Evolutionary conservation across 1,140 invertebrate species (phyloP).

Genomic region (Neodiprion fabricii): DNA sequence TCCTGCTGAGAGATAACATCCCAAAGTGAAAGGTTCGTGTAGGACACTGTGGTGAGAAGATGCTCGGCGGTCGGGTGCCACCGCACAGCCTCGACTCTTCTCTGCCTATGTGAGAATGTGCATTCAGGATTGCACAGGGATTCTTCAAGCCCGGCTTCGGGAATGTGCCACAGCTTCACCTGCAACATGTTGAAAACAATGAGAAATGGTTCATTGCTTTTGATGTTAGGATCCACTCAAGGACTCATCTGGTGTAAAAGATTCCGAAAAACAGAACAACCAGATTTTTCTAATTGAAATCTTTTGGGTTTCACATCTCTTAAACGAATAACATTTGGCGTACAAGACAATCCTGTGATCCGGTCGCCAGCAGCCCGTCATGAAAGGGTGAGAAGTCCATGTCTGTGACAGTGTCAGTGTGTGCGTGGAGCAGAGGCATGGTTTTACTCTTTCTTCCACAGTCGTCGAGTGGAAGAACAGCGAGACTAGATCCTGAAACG

Average conservation of each 20-base stretch:
- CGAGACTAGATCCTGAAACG: slow-evolving; percentile 79
- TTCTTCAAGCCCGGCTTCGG: slow-evolving; percentile 77
- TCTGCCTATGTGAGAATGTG: slow-evolving; percentile 79
- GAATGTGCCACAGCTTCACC: slow-evolving; percentile 89
- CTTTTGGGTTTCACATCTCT: neutral
- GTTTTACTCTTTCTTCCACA: slow-evolving; percentile 85
- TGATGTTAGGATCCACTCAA: too few relatives aligned
- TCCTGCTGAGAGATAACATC: slow-evolving; percentile 85
- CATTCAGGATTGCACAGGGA: slow-evolving; percentile 82
- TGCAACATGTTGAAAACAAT: slow-evolving; percentile 46
- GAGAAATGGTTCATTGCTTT: neutral
- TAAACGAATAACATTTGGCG: slow-evolving; percentile 36
- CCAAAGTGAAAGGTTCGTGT: slow-evolving; percentile 84
- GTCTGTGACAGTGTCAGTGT: slow-evolving; percentile 91
- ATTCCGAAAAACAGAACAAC: too few relatives aligned
- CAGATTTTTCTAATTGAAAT: slow-evolving; percentile 5
- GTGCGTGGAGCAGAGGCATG: slow-evolving; percentile 83
- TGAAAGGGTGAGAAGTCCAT: slow-evolving; percentile 95
- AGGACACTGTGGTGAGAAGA: slow-evolving; percentile 81
- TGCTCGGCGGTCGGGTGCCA: slow-evolving; percentile 90
- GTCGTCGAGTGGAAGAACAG: slow-evolving; percentile 84
- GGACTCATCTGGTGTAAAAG: too few relatives aligned
- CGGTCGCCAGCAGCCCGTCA: slow-evolving; percentile 88
- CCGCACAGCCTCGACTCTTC: slow-evolving; percentile 83
- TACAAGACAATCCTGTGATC: slow-evolving; percentile 89